Evolutionary conservation across 2,888 invertebrate species (phyloP).

Genomic region (Hoplodrina blanda): DNA sequence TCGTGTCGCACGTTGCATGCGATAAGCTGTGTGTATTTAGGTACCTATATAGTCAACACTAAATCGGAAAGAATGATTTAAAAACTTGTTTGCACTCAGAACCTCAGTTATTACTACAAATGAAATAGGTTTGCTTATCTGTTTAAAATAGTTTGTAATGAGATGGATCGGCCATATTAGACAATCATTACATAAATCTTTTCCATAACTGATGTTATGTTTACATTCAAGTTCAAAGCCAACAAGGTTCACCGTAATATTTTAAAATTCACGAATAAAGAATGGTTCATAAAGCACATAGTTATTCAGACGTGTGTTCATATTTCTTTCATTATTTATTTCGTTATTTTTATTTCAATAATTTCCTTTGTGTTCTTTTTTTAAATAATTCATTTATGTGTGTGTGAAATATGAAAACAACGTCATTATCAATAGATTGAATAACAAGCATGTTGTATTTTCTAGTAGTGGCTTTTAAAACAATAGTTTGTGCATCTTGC

Average conservation of each 20-base stretch:
- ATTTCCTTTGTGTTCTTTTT: constrained; percentile 39
- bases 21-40: constrained; percentile 34
- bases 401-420: constrained; percentile 62
- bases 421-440: constrained; percentile 41
- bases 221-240: constrained; percentile 25
- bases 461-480: constrained; percentile 76
- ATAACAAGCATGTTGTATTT: constrained; percentile 74
- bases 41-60: constrained; percentile 8
- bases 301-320: constrained; percentile 54
- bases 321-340: constrained; percentile 52
- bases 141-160: background rate
- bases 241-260: constrained; percentile 4
- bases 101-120: constrained; percentile 7
- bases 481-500: constrained; percentile 87
- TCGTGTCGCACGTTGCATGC: constrained; percentile 56
- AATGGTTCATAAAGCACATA: constrained; percentile 41
- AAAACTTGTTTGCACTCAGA: constrained; percentile 26
- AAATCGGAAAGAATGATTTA: background rate
- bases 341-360: constrained; percentile 35
- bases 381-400: constrained; percentile 27
- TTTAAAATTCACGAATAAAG: constrained; percentile 14
- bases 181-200: background rate
- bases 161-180: background rate
- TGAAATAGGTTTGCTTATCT: background rate
- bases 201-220: background rate